Evolutionary conservation across 2,113 vertebrate genomes (phyloP).

Genomic region (Gopherus evgoodei): DNA sequence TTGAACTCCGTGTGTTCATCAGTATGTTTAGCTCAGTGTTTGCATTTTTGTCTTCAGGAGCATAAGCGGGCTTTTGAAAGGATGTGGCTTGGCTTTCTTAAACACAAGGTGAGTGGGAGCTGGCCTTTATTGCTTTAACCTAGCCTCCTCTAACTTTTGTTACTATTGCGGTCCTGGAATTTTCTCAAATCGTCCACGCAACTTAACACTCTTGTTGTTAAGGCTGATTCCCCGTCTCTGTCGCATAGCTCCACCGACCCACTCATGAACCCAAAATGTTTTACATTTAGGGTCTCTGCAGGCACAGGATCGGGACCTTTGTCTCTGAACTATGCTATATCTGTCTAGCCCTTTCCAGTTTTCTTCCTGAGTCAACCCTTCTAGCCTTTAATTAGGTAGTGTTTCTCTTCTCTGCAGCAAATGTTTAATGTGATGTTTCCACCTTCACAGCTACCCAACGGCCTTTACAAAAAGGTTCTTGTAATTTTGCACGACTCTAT

Average conservation of each 20-base stretch:
- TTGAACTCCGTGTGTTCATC: background rate
- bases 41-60: conserved; percentile 79
- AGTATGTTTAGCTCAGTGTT: background rate
- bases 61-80: conserved; percentile 89
- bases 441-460: conserved; percentile 83
- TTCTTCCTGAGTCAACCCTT: background rate
- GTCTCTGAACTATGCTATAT: background rate
- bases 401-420: background rate
- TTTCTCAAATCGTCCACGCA: background rate
- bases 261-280: background rate
- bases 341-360: background rate
- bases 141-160: background rate
- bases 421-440: background rate
- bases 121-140: rapidly evolving
- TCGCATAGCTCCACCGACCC: background rate
- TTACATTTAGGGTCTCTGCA: background rate
- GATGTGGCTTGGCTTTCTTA: conserved; percentile 94
- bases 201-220: background rate
- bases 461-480: conserved; percentile 93
- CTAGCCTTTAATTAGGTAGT: background rate
- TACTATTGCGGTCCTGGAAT: background rate
- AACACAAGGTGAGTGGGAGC: conserved; percentile 84
- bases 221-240: background rate
- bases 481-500: conserved; percentile 92
- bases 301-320: background rate